These are phyloP conservation scores for Pyrgilauda ruficollis DNA, from an alignment of 2,113 vertebrate genomes.

Conservation along the genomic window DNA sequence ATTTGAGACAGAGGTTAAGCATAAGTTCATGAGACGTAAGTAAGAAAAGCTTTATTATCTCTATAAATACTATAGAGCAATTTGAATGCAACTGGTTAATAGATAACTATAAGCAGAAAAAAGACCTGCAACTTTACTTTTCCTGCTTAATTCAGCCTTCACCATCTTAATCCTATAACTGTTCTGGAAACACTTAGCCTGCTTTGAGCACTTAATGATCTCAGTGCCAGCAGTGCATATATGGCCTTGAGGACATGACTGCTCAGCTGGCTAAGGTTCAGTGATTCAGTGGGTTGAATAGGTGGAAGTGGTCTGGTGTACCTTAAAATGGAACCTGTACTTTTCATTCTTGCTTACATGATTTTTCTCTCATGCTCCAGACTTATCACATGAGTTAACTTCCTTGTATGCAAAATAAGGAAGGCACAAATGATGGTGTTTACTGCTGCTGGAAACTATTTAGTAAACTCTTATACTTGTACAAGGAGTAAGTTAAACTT, in stretches of 20 bases:
- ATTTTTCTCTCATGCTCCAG: slow-evolving; percentile 56
- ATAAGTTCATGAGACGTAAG: background rate
- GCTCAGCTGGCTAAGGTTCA: slow-evolving; percentile 49
- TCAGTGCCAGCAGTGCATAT: slow-evolving; percentile 35
- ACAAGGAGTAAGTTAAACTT: background rate
- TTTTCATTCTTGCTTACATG: slow-evolving; percentile 59
- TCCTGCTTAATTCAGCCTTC: slow-evolving; percentile 1
- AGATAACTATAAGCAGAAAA: slow-evolving; percentile 7
- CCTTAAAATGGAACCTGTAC: slow-evolving; percentile 66
- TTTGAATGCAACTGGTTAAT: slow-evolving; percentile 14
- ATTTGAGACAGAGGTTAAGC: background rate
- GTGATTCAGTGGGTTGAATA: slow-evolving; percentile 54
- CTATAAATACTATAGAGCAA: slow-evolving; percentile 1
- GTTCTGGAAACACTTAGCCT: background rate
- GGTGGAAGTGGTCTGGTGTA: slow-evolving; percentile 59
- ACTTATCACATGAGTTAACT: slow-evolving; percentile 60
- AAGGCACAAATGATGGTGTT: slow-evolving; percentile 39
- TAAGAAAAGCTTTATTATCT: background rate
- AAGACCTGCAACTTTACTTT: background rate
- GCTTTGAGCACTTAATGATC: slow-evolving; percentile 16
- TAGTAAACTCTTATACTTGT: slow-evolving; percentile 6
- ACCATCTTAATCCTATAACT: background rate
- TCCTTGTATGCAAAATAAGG: slow-evolving; percentile 57
- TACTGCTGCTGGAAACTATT: slow-evolving; percentile 43
- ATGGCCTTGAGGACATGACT: slow-evolving; percentile 64